Base-by-base conservation (phyloP, 2,888 invertebrate species). In the Brachylomia viminalis region DNA sequence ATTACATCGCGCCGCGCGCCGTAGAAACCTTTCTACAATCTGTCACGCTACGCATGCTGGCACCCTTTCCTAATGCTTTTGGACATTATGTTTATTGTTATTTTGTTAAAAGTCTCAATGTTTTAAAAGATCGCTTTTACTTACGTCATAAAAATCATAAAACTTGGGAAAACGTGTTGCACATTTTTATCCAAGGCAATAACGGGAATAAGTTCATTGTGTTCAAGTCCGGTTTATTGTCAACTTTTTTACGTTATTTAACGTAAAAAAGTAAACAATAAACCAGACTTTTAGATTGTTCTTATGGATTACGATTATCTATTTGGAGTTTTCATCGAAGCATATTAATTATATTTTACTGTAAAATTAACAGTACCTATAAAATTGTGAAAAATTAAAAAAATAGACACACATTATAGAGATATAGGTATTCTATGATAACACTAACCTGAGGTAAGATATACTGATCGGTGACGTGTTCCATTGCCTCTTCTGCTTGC, bases 381-480 rank as follows among this genome's bases (percentile, higher is more conserved):
- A n/a, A n/a, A n/a, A n/a, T n/a, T n/a, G n/a, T n/a, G n/a, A n/a
- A 5, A 5, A 27, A 30, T 17, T 13, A 69, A 58, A 69, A 17
- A 45, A 7, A 23, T 27, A 68, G n/a, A 20, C 30, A 45, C 10
- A 58, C 27, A 47, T 30, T 59, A 38, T 2, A 30, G 1, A n/a
- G 3, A 42, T 4, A 42, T 42, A 38, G 20, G 20, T 70, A 27
- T 61, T 58, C 33, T 30, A 33, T 15, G 8, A 64, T 33, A 33
- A 52, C 33, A 83, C 86, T 74, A 38, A 87, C 87, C 88, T 85
- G 87, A 52, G 77, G 80, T 27, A 80, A 56, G 20, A 69, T 67
- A 47, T 68, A 87, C 17, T 71, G 67, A 10, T 75, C 66, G 3
- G 78, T 73, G 7, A 59, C 68, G 17, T n/a, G 75, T 54, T 84